Percentiles rank a stretch among this genome's conserved stretches.
Conservation (phyloP, 2,797 vertebrate species). For the Delichon dasypus region DNA sequence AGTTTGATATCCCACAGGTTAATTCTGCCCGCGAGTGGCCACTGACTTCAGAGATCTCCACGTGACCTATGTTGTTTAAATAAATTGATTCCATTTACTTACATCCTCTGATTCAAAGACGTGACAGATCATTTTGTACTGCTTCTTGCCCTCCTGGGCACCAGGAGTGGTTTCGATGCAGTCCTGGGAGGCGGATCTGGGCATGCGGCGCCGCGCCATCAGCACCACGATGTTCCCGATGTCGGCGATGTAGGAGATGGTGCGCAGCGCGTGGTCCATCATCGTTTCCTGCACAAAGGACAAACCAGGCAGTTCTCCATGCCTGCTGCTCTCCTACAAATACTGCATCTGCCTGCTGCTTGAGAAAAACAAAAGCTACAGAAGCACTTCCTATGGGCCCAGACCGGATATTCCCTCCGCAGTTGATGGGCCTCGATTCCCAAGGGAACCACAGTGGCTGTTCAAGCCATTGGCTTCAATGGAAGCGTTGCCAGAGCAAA, state of each 20-base stretch:
- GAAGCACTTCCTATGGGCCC: fast-evolving
- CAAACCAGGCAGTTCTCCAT: neutral
- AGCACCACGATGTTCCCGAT: constrained; percentile 98
- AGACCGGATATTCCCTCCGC: fast-evolving
- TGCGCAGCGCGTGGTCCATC: constrained; percentile 98
- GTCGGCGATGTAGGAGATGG: constrained; percentile 97
- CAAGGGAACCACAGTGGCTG: neutral
- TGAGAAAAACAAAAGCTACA: neutral
- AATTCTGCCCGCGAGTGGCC: neutral
- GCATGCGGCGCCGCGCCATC: constrained; percentile 96
- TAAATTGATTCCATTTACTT: constrained; percentile 70
- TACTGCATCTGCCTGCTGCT: neutral
- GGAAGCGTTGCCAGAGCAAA: neutral
- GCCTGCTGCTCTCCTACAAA: neutral
- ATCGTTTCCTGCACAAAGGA: constrained; percentile 86
- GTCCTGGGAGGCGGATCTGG: constrained; percentile 93
- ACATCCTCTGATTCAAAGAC: constrained; percentile 99
- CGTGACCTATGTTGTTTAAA: fast-evolving
- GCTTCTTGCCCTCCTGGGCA: constrained; percentile 92
- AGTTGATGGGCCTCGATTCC: neutral
- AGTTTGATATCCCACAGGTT: neutral
- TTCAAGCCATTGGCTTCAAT: neutral
- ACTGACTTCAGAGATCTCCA: neutral
- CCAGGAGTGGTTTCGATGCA: constrained; percentile 98
- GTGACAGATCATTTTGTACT: constrained; percentile 99